Base-by-base conservation (phyloP, 2,888 invertebrate species). In the Unio pictorum region DNA sequence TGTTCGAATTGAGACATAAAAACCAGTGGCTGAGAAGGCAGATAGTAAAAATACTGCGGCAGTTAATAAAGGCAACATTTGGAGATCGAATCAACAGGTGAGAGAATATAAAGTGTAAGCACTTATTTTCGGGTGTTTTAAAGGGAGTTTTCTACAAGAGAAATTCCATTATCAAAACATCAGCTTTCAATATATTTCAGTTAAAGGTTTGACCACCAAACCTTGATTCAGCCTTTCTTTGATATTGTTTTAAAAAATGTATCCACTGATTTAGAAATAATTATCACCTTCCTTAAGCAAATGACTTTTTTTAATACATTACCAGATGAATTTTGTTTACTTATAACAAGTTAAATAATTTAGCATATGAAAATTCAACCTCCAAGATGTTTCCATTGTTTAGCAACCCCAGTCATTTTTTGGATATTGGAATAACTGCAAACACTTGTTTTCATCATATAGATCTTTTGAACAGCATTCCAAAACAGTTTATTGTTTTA, bases 11-110 rank as follows among this genome's bases (percentile, higher is more conserved):
- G 72, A 93, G 94, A 88, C 93, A 94, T 65, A 92, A 95, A 79
- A 95, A 95, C 87, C 95, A 95, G 83, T 95, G 95, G 95, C 91
- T 96, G 66, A 90, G 95, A 58, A 91, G 95, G 66, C 92, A 95
- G 71, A 93, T 96, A 77, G 93, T 95, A 11, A 93, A 94, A 18
- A 91, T 95, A 61, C 89, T 95, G 28, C 91, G 95, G 26, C 94
- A 95, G 90, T 93, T 96, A 68, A 93, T 95, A 64, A 93, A 94
- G 78, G 94, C 94, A 26, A 94, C 95, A 92, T 94, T 95, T 85
- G 95, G 95, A 28, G 95, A 95, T 86, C 94, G 94, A 79, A 94
- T 95, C 58, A 96, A 95, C 90, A 91, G 88, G 89, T 89, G 74
- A 60, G 74, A 62, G n/a, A 66, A 23, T 58, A 23, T 2, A n/a